phyloP scores from a whole-genome alignment of 2,113 vertebrate species.

The Garra rufa region DNA sequence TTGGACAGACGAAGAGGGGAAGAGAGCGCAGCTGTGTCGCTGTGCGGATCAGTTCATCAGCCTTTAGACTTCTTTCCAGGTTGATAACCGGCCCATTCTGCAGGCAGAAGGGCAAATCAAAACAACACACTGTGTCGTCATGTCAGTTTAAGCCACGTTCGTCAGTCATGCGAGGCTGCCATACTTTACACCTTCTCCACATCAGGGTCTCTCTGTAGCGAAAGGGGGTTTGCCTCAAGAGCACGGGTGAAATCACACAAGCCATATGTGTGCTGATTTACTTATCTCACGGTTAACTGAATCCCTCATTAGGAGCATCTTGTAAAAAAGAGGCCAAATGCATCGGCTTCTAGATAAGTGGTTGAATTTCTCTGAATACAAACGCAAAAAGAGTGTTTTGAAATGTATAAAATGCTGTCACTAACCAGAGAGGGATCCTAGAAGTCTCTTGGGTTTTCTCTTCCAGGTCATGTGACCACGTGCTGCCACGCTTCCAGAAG shows the following conservation, averaged over 20 bases:
- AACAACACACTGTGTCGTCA: conserved; percentile 14
- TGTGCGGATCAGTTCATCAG: conserved; percentile 70
- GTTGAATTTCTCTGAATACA: neutral
- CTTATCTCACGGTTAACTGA: conserved; percentile 53
- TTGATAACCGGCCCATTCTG: conserved; percentile 75
- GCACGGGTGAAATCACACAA: conserved; percentile 38
- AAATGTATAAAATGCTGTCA: neutral
- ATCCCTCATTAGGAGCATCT: conserved; percentile 28
- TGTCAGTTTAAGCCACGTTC: conserved; percentile 1
- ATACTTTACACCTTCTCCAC: conserved; percentile 19
- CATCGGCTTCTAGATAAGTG: neutral
- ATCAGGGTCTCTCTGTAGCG: conserved; percentile 37
- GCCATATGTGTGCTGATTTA: conserved; percentile 53
- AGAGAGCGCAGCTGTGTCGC: conserved; percentile 54
- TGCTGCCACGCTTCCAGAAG: conserved; percentile 70
- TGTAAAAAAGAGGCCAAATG: conserved; percentile 13
- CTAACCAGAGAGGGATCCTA: conserved; percentile 76
- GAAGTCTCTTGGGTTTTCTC: conserved; percentile 74
- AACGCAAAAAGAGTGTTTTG: neutral
- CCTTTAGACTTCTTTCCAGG: conserved; percentile 74
- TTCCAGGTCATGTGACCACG: conserved; percentile 83
- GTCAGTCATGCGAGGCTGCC: conserved; percentile 39
- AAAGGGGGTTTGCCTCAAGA: conserved; percentile 28
- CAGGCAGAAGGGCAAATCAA: conserved; percentile 41
- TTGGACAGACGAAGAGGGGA: conserved; percentile 48